Conservation (phyloP, 2,797 vertebrate species). For the Artibeus lituratus region DNA sequence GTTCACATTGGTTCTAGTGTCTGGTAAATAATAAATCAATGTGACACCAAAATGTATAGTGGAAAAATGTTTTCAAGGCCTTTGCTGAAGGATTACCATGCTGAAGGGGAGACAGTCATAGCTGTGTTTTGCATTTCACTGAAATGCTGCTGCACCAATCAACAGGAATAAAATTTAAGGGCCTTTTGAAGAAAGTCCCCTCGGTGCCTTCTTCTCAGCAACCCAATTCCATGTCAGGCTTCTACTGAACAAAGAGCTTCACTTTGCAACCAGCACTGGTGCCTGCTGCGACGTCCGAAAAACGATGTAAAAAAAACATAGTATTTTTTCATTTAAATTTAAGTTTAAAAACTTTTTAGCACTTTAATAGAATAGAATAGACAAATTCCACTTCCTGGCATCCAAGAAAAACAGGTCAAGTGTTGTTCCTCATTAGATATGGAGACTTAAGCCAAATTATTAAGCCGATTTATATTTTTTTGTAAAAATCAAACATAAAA, state of each 20-base stretch:
- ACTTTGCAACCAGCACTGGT: neutral
- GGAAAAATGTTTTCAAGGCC: neutral
- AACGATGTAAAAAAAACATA: neutral
- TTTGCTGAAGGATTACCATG: neutral
- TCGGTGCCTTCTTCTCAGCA: neutral
- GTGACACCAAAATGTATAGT: neutral
- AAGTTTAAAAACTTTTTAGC: neutral
- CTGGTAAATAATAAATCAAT: neutral
- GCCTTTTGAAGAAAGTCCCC: neutral
- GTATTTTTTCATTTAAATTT: neutral
- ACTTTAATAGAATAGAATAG: neutral
- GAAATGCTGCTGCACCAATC: neutral
- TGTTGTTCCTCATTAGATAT: neutral
- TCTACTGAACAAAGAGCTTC: neutral
- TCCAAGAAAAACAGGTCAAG: neutral
- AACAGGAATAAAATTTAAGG: neutral
- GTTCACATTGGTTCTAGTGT: neutral
- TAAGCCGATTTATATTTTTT: neutral
- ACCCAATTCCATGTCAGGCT: neutral
- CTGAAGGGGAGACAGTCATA: neutral
- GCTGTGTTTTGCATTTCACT: neutral
- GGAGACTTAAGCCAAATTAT: neutral
- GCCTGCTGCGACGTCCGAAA: neutral
- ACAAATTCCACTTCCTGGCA: neutral
- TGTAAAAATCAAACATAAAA: neutral